Base-by-base conservation (phyloP, 1,140 invertebrate genomes). In the Drosophila triauraria region DNA sequence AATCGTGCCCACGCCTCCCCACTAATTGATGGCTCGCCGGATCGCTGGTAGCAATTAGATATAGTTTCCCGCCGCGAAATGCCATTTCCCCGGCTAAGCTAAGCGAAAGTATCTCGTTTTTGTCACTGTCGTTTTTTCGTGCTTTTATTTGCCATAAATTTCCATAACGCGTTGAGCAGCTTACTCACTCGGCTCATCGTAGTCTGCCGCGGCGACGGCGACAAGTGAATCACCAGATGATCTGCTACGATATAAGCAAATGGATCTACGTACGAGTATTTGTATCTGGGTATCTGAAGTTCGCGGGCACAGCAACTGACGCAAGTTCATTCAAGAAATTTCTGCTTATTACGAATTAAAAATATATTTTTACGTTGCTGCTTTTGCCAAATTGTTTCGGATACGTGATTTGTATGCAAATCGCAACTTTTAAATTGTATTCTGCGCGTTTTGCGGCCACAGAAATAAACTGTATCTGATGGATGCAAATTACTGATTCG, bases 391-490 rank as follows among this genome's bases (percentile, higher is more conserved):
- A 75, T 78, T 62, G 72, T 63, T 68, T 74, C 81, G 51, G 50
- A 69, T 78, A 75, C 63, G 81, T 84, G 81, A 77, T 84, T 84
- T 80, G 81, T 77, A 84, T 84, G 81, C 58, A 83, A 83, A 83
- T 83, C 84, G 70, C 70, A 60, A 43, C 3, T 59, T 70, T 72
- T 44, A 30, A 72, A 56, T 50, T 50, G 17, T 42, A 60, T 72
- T 72, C 60, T 48, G 35, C 38, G 43, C 32, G 2, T 50, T 20
- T 80, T 57, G 71, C 53, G 57, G 17, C 64, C 30, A 65, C 63
- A 15, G 17, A 74, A 72, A 72, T 74, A 72, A 72, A 85, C 46
- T 77, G 82, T 84, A 83, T 80, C 81, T 84, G 65, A 64, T 85
- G 65, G 77, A 80, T 84, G 65, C 77, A 80, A 84, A 84, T 53